Base-by-base conservation (phyloP, 2,888 invertebrate species). In the Nesidiocoris tenuis region DNA sequence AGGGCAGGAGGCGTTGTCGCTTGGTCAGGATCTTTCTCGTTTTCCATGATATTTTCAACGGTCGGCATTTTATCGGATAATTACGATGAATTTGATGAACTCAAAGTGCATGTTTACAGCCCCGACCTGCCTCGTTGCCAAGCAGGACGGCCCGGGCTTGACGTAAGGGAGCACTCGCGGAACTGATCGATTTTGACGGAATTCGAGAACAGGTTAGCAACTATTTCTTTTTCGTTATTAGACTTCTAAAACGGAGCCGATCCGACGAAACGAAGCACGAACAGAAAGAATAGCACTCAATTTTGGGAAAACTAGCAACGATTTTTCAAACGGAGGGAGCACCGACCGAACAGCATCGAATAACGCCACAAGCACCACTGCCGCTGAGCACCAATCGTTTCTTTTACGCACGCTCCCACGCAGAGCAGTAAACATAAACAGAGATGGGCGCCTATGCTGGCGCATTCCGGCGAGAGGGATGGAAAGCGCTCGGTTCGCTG, bases 1-100 rank as follows among this genome's bases (percentile, higher is more conserved):
- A 87, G 87, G 76, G 87, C 87, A 77, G 88, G 87, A 76, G 87
- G 87, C 17, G 71, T 59, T 23, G 56, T 63, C 61, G 63, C 3
- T 82, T 87, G 86, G 81, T 85, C 85, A 19, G 77, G 61, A 18
- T 80, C 80, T 59, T 79, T 80, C 59, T 80, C 80, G 57, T 78
- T 74, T 12, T 79, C 76, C 74, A 78, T 79, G 39, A 79, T 78
- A 17, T 78, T 78, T 77, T 80, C 80, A 18, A 78, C 79, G 7
- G 80, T 79, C 59, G 80, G 80, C 81, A 81, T 80, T 76, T 25
- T 72, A 18, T 1, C 55, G 1, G 21, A 12, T n/a, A n/a, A 39
- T 39, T 12, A 12, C 12, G 39, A 39, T 7, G 5, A 39, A 39
- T 39, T 39, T 7, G 39, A 39, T 12, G 39, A 39, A 39, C 39